Evolutionary conservation across 2,797 vertebrate genomes (phyloP).

Genomic region (Dicrostonyx torquatus): DNA sequence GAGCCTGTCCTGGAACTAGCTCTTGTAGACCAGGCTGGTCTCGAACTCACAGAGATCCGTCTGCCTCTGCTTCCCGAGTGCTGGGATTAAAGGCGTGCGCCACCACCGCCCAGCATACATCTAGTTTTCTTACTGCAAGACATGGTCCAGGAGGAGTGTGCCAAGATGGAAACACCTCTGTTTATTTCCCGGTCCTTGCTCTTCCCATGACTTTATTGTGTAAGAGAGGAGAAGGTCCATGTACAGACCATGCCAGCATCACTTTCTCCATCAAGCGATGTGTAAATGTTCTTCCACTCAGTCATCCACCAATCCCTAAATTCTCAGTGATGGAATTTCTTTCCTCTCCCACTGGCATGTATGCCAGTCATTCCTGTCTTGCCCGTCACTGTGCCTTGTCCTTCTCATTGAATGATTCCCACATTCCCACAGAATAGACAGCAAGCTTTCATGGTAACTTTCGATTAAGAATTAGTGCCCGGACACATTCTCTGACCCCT

Average conservation of each 20-base stretch:
- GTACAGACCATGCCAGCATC: rapidly evolving
- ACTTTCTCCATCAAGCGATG: not conserved
- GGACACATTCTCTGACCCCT: not conserved
- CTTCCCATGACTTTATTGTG: not conserved
- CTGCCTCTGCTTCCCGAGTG: no score
- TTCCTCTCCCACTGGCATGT: not conserved
- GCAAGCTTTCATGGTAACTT: not conserved
- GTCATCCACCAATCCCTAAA: not conserved
- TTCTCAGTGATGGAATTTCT: not conserved
- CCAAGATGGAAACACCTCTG: no score
- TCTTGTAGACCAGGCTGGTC: no score
- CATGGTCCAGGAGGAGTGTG: not conserved
- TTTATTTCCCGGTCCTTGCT: not conserved
- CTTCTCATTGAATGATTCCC: not conserved
- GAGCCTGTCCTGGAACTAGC: no score
- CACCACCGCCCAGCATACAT: no score
- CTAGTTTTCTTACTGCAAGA: not conserved
- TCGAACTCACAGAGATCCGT: no score
- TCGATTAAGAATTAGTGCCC: not conserved
- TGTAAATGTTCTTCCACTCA: not conserved
- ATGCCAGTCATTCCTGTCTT: not conserved
- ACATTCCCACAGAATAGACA: not conserved
- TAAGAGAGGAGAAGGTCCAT: not conserved
- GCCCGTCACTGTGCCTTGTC: not conserved
- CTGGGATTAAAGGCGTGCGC: no score